Conservation (phyloP, 2,113 vertebrate genomes). For the Lipophrys pholis region DNA sequence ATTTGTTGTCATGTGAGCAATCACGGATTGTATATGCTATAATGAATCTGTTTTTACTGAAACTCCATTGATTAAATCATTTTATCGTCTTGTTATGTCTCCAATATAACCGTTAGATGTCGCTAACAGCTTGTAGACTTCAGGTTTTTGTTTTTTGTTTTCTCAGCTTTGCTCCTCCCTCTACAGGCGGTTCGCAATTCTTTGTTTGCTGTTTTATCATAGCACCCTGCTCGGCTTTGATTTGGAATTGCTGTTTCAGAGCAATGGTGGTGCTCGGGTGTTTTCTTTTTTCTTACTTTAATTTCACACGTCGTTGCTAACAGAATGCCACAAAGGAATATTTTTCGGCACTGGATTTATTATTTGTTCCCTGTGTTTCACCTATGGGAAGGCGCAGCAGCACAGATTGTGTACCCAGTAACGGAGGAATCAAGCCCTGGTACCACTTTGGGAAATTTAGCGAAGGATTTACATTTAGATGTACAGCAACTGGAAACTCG, state of each 20-base stretch:
- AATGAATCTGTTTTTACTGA: neutral
- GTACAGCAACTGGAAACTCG: slow-evolving; percentile 72
- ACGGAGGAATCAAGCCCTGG: slow-evolving; percentile 79
- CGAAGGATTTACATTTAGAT: slow-evolving; percentile 80
- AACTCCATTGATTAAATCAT: neutral
- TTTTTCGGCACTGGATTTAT: slow-evolving; percentile 42
- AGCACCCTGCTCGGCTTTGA: neutral
- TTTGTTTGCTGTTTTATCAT: slow-evolving; percentile 58
- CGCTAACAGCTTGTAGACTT: slow-evolving; percentile 20
- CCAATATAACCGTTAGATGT: slow-evolving; percentile 54
- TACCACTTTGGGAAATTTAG: slow-evolving; percentile 78
- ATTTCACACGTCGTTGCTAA: neutral
- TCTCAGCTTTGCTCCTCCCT: slow-evolving; percentile 53
- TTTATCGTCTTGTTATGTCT: neutral
- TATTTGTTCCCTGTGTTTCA: slow-evolving; percentile 39
- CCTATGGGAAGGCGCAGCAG: slow-evolving; percentile 44
- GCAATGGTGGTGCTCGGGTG: slow-evolving; percentile 9
- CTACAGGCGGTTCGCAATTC: slow-evolving; percentile 23
- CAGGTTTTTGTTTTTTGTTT: neutral
- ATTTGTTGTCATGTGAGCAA: too few relatives aligned
- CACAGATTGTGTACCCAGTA: slow-evolving; percentile 76
- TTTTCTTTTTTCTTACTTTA: neutral
- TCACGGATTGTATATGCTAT: too few relatives aligned
- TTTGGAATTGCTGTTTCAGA: neutral
- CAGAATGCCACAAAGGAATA: slow-evolving; percentile 48